A percentile compares a stretch with the other conserved stretches of the same genome.
These are phyloP conservation scores for Dryomyza anilis DNA, from an alignment of 2,888 invertebrate species.

Conservation along the genomic window DNA sequence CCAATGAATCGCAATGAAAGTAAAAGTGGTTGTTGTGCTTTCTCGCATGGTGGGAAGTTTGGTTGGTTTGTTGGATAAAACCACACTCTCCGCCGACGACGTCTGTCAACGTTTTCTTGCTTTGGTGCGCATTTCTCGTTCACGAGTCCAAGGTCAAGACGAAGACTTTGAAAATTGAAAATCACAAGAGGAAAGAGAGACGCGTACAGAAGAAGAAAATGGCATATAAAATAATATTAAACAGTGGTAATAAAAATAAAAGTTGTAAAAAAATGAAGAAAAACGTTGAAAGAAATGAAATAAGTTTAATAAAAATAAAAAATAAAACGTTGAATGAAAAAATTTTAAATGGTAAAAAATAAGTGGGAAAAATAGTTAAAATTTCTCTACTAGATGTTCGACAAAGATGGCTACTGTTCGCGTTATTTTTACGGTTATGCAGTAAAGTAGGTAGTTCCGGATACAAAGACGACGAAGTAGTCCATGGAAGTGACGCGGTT, in stretches of 20 bases:
- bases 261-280: too few relatives aligned
- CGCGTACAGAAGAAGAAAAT: constrained; percentile 5
- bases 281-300: too few relatives aligned
- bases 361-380: background rate
- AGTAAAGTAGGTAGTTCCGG: constrained; percentile 28
- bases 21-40: constrained; percentile 39
- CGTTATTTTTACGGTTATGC: constrained; percentile 15
- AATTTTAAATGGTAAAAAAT: constrained; percentile 2
- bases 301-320: too few relatives aligned
- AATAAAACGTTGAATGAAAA: too few relatives aligned
- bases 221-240: too few relatives aligned
- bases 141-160: constrained; percentile 58
- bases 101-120: constrained; percentile 15
- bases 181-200: constrained; percentile 9
- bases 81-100: constrained; percentile 4
- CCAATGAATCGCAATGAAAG: constrained; percentile 39
- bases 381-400: constrained; percentile 5
- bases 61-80: constrained; percentile 25
- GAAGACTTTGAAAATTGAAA: constrained; percentile 54
- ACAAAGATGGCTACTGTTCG: constrained; percentile 24
- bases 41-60: background rate
- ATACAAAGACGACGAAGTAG: constrained; percentile 28
- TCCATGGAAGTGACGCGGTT: constrained; percentile 29
- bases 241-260: too few relatives aligned
- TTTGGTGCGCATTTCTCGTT: constrained; percentile 29